Percentiles rank a stretch among this genome's conserved stretches.
Conservation (phyloP, 2,888 invertebrate genomes). For the Plusia festucae region DNA sequence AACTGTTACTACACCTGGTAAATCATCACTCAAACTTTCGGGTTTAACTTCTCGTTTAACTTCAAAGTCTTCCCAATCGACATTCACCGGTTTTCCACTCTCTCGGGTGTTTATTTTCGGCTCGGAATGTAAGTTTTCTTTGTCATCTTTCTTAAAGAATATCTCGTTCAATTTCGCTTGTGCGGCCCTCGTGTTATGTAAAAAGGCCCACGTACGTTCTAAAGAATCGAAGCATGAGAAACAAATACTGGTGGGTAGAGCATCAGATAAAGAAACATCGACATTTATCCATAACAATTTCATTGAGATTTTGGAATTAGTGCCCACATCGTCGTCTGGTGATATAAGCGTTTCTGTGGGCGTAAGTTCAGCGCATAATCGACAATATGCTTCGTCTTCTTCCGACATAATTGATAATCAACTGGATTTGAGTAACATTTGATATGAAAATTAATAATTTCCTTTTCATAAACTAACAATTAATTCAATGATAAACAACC, state of each 20-base stretch:
- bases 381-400: constrained; percentile 76
- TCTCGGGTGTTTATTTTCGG: constrained; percentile 49
- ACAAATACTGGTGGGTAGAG: constrained; percentile 80
- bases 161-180: constrained; percentile 76
- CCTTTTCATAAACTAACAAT: constrained; percentile 28
- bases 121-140: constrained; percentile 25
- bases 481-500: constrained; percentile 65
- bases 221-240: constrained; percentile 83
- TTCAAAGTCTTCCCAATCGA: constrained; percentile 78
- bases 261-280: constrained; percentile 69
- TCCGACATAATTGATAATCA: constrained; percentile 69
- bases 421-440: constrained; percentile 37
- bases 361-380: constrained; percentile 83
- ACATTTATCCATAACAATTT: constrained; percentile 86
- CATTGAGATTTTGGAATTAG: constrained; percentile 74
- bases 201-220: constrained; percentile 82
- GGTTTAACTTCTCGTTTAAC: constrained; percentile 74
- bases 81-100: constrained; percentile 65
- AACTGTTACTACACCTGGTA: constrained; percentile 59
- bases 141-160: constrained; percentile 59
- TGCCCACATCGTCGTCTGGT: constrained; percentile 77
- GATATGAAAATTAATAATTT: constrained; percentile 12
- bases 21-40: constrained; percentile 62
- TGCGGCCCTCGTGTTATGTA: constrained; percentile 77
- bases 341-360: constrained; percentile 74